Evolutionary conservation across 2,888 invertebrate genomes (phyloP).

Genomic region (Amphipyra tragopoginis): DNA sequence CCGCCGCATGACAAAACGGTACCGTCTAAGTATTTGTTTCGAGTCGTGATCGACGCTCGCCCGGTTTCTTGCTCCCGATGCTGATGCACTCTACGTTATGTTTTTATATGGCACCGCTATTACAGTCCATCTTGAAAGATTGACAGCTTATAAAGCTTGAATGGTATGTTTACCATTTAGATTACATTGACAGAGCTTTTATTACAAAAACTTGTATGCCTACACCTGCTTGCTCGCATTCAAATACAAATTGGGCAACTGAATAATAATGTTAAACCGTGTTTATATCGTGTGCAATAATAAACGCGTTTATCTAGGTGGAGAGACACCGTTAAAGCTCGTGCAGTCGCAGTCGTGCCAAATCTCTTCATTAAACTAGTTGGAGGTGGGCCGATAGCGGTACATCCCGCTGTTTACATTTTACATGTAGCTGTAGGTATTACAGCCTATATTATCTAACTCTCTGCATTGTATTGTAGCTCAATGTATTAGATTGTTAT

Average conservation of each 20-base stretch:
- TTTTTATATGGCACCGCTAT: conserved; percentile 50
- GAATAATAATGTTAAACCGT: conserved; percentile 45
- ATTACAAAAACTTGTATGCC: conserved; percentile 6
- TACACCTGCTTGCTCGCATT: conserved; percentile 22
- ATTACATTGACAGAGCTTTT: conserved; percentile 3
- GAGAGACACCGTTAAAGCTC: conserved; percentile 80
- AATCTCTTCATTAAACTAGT: conserved; percentile 88
- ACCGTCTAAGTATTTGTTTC: conserved; percentile 64
- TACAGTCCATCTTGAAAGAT: conserved; percentile 42
- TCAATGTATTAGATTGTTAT: conserved; percentile 49
- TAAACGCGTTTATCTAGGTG: conserved; percentile 72
- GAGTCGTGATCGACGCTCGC: conserved; percentile 67
- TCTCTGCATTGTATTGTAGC: conserved; percentile 39
- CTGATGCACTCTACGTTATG: conserved; percentile 46
- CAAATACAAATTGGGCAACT: conserved; percentile 31
- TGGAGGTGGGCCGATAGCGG: conserved; percentile 76
- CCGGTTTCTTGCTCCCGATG: conserved; percentile 60
- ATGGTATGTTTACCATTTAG: conserved; percentile 18
- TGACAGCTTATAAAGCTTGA: conserved; percentile 39
- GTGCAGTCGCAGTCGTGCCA: conserved; percentile 85
- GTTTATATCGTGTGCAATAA: conserved; percentile 50
- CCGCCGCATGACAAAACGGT: conserved; percentile 72
- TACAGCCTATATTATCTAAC: conserved; percentile 47
- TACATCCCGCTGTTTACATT: conserved; percentile 71
- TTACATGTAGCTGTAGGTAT: conserved; percentile 37